Evolutionary conservation across 2,113 vertebrate genomes (phyloP).

Genomic region (Pitta sordida): DNA sequence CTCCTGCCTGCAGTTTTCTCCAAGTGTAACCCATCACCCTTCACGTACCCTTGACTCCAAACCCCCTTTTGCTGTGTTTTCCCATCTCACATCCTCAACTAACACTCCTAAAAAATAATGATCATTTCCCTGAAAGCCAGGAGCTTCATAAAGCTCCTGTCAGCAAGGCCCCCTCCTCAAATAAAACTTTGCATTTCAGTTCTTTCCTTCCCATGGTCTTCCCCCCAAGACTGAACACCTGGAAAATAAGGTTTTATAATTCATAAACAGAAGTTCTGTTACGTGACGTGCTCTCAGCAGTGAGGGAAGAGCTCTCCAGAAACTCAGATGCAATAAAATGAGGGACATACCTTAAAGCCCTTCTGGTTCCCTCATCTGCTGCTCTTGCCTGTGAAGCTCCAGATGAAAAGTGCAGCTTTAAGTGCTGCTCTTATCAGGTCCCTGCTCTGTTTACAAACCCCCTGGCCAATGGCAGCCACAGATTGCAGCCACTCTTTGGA

Average conservation of each 20-base stretch:
- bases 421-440: conserved; percentile 24
- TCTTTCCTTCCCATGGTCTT: not conserved
- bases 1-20: not conserved
- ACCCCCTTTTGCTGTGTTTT: not conserved
- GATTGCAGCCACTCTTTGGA: not conserved
- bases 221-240: not conserved
- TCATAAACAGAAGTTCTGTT: no score
- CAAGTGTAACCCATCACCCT: not conserved
- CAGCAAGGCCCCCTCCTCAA: not conserved
- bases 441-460: not conserved
- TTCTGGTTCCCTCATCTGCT: not conserved
- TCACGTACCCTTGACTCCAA: rapidly evolving
- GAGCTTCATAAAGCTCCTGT: not conserved
- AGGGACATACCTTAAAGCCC: not conserved
- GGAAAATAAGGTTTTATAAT: not conserved
- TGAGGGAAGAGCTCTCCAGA: not conserved
- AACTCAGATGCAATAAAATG: rapidly evolving
- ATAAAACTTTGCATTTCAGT: not conserved
- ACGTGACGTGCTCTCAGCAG: no score
- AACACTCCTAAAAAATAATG: not conserved
- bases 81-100: rapidly evolving
- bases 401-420: not conserved
- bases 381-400: not conserved
- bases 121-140: not conserved
- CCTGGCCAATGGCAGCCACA: not conserved